These are phyloP conservation scores for Bimastos eiseni DNA, from an alignment of 2,888 invertebrate genomes.

Conservation along the genomic window DNA sequence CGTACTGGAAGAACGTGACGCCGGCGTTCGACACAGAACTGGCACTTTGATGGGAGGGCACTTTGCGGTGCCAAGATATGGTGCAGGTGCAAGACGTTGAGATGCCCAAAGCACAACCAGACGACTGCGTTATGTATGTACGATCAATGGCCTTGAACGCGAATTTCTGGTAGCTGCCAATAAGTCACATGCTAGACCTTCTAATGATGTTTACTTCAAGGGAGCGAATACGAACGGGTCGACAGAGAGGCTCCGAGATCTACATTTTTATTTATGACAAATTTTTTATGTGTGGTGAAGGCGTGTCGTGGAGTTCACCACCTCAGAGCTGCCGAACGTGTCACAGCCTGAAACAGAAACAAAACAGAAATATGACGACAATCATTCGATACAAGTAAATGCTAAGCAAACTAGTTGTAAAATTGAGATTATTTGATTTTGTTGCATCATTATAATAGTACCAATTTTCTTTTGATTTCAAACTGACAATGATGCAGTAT, in stretches of 20 bases:
- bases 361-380: background rate
- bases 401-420: background rate
- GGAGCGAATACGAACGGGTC: background rate
- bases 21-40: background rate
- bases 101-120: background rate
- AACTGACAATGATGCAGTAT: too few relatives aligned
- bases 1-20: background rate
- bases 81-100: background rate
- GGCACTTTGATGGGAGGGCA: background rate
- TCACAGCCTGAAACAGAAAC: background rate
- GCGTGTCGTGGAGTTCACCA: background rate
- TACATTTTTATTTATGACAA: constrained; percentile 6
- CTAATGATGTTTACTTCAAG: background rate
- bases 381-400: background rate
- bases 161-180: background rate
- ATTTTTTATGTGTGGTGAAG: background rate
- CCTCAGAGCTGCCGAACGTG: too few relatives aligned
- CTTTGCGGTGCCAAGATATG: background rate
- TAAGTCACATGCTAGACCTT: constrained; percentile 13
- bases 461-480: too few relatives aligned
- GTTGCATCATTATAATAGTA: too few relatives aligned
- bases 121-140: background rate
- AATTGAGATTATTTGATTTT: background rate
- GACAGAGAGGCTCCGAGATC: background rate
- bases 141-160: background rate